Conservation (phyloP, 2,113 vertebrate species). For the Gnathonemus echidnorhynchus region DNA sequence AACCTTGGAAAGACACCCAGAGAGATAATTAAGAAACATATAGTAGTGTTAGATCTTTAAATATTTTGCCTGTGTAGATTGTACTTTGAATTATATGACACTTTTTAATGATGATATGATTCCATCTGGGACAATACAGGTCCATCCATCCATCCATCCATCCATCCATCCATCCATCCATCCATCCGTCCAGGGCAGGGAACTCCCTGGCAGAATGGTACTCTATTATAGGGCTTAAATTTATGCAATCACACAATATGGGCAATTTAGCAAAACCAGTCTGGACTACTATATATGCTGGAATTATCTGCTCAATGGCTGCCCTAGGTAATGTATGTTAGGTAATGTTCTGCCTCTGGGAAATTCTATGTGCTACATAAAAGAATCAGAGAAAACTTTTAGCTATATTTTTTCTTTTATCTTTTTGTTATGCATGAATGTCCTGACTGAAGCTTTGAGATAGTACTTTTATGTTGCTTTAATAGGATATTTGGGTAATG, state of each 20-base stretch:
- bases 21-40: slow-evolving; percentile 1
- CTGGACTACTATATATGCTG: not conserved
- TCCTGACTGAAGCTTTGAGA: slow-evolving; percentile 3
- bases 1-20: not conserved
- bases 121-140: slow-evolving; percentile 7
- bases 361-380: not conserved
- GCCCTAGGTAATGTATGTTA: not conserved
- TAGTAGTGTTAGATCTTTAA: not conserved
- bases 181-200: not conserved
- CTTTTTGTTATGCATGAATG: not conserved
- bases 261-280: not conserved
- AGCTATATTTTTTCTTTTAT: not conserved
- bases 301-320: not conserved
- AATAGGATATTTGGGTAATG: not conserved
- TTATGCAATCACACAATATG: not conserved
- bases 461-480: not conserved
- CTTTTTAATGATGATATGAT: not conserved
- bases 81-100: not conserved
- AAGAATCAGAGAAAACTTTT: not conserved
- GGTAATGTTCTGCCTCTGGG: not conserved
- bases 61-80: not conserved
- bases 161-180: not conserved
- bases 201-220: not conserved
- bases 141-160: not conserved
- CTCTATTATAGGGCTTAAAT: not conserved